Percentiles rank a stretch among this genome's conserved stretches.
Conservation (phyloP, 2,797 vertebrate genomes). For the Todus mexicanus region DNA sequence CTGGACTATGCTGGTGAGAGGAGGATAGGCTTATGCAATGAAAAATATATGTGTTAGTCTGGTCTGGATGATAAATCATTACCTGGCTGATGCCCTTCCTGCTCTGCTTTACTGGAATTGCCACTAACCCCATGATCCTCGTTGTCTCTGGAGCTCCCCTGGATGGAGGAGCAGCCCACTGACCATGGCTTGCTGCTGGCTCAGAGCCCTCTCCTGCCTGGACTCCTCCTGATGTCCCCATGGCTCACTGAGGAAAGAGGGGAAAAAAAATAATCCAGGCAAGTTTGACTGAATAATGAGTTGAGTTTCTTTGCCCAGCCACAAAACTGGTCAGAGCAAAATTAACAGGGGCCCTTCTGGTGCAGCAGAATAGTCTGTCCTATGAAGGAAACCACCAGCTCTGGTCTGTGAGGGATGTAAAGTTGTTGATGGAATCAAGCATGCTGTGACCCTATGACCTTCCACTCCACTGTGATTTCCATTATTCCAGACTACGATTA, state of each 20-base stretch:
- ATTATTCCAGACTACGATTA: background rate
- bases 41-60: background rate
- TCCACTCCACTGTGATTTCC: background rate
- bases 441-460: background rate
- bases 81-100: background rate
- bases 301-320: background rate
- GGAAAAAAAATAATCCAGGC: background rate
- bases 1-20: background rate
- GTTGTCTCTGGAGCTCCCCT: background rate
- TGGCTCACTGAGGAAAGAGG: background rate
- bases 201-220: background rate
- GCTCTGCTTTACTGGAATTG: background rate
- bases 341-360: background rate
- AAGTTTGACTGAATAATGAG: background rate
- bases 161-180: background rate
- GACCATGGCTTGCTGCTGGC: background rate
- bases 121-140: background rate
- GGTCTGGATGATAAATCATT: background rate
- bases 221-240: background rate
- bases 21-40: background rate
- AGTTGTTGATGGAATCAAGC: background rate
- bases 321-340: background rate
- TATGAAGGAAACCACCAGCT: background rate
- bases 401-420: background rate
- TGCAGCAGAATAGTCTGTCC: background rate